Evolutionary conservation across 2,113 vertebrate genomes (phyloP), one percentile per base, ranked within the genome.

Genomic region (Azemiops feae): DNA sequence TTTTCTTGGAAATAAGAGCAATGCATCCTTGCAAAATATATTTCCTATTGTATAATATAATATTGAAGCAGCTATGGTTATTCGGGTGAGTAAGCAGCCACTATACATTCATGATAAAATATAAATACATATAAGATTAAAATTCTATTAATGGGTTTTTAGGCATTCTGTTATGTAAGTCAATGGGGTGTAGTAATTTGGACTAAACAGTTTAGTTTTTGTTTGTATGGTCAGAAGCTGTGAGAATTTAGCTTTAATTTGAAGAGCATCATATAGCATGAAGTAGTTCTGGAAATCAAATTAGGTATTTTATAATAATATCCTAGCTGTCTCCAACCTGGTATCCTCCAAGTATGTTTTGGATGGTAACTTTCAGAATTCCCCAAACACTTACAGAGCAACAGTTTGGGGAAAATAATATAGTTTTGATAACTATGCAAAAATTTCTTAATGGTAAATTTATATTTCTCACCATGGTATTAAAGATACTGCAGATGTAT

Each of bases 1-100:
- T 53, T 89, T 54, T 93, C 57, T 92, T 89, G 20, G 25, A 89
- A 85, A n/a, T 85, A 86, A 87, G 55, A 89, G 86, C 47, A 89
- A n/a, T n/a, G 25, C 57, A 43, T 27, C 11, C 74, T 7, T 53
- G 22, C 30, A 88, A 91, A 25, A 39, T 90, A 30, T 57, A 81
- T 45, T 92, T 88, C 57, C 43, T 64, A 23, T 90, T 30, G 20
- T 85, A 23, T 30, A 69, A 50, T 22, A 7, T n/a, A 34, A 74
- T 18, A 53, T 45, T 88, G 22, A 69, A 74, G 4, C 30, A 74
- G 60, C 18, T 27, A 22, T 43, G 12, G 18, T 53, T 92, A 25
- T 10, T 43, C 20, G 2, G 8, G 30, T 85, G 27, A 39, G 53
- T 22, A 64, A 64, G 45, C 34, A 60, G 27, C 34, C 54, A 50